Evolutionary conservation across 37 sponge, comb jelly and placozoan genomes (phyloP).

Genomic region (Oopsacas minuta): DNA sequence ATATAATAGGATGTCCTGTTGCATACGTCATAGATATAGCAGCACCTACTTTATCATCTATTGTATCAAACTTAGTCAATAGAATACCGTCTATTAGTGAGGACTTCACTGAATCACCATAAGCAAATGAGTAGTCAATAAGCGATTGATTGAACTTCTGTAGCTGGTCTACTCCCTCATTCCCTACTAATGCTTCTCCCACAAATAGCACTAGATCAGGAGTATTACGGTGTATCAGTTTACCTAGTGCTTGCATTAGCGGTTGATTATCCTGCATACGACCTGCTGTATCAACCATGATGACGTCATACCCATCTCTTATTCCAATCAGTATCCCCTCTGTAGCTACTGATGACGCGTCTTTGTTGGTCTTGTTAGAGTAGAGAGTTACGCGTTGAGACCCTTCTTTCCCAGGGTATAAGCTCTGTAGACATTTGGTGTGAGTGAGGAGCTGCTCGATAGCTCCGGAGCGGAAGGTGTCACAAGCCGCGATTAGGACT

Average conservation of each 20-base stretch:
- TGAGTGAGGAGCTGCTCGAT: constrained; percentile 93
- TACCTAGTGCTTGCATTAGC: constrained; percentile 88
- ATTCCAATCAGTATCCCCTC: constrained; percentile 52
- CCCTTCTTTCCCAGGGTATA: constrained; percentile 46
- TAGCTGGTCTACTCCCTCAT: constrained; percentile 93
- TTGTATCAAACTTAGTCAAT: constrained; percentile 94
- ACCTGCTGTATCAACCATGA: constrained; percentile 90
- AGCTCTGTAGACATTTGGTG: constrained; percentile 37
- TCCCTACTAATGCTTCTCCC: constrained; percentile 92
- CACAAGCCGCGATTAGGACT: constrained; percentile 81
- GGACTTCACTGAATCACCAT: constrained; percentile 25
- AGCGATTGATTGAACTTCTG: constrained; percentile 82
- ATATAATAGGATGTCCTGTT: constrained; percentile 89
- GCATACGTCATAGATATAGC: constrained; percentile 95
- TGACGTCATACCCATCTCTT: constrained; percentile 60
- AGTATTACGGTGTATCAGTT: constrained; percentile 68
- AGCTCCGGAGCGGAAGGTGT: constrained; percentile 93
- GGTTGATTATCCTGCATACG: constrained; percentile 97
- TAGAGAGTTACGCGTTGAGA: constrained; percentile 45
- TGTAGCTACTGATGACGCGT: constrained; percentile 68
- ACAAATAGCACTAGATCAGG: constrained; percentile 92
- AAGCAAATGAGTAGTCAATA: constrained; percentile 44
- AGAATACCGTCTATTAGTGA: constrained; percentile 80
- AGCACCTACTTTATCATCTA: constrained; percentile 97
- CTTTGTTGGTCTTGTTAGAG: constrained; percentile 69